A percentile compares a stretch with the other conserved stretches of the same genome.
phyloP scores from a whole-genome alignment of 2,797 vertebrate genomes.

The Loriculus beryllinus region DNA sequence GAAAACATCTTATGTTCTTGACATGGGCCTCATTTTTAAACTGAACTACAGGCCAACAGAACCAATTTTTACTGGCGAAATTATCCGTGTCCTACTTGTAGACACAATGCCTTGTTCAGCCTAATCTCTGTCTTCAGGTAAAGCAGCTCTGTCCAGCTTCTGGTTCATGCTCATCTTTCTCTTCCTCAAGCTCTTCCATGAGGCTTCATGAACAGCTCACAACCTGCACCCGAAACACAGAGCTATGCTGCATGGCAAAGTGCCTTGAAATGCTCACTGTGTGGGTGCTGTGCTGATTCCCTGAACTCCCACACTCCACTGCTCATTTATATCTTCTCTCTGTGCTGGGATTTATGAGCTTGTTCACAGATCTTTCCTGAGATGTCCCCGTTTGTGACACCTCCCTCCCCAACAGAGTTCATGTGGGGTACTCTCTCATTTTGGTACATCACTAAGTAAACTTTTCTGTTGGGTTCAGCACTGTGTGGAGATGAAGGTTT shows the following conservation, averaged over 20 bases:
- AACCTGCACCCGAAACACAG: background rate
- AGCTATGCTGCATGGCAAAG: background rate
- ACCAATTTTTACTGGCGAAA: background rate
- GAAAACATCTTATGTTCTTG: background rate
- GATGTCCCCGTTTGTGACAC: background rate
- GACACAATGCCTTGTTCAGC: background rate
- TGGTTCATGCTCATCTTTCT: background rate
- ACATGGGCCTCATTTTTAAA: background rate
- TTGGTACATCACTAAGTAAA: background rate
- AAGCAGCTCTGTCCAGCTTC: background rate
- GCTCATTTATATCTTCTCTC: slow-evolving; percentile 41
- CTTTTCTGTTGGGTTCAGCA: background rate
- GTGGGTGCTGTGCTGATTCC: slow-evolving; percentile 7
- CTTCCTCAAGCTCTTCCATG: background rate
- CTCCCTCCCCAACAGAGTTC: background rate
- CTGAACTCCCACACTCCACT: background rate
- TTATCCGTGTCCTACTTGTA: background rate
- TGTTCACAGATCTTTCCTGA: slow-evolving; percentile 6
- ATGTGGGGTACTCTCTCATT: background rate
- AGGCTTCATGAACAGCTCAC: background rate
- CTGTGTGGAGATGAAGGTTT: background rate
- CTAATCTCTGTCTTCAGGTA: background rate
- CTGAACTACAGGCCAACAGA: background rate
- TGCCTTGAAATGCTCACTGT: background rate
- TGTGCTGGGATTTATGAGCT: background rate